Conservation (phyloP, 2,113 vertebrate species). For the Carollia perspicillata region DNA sequence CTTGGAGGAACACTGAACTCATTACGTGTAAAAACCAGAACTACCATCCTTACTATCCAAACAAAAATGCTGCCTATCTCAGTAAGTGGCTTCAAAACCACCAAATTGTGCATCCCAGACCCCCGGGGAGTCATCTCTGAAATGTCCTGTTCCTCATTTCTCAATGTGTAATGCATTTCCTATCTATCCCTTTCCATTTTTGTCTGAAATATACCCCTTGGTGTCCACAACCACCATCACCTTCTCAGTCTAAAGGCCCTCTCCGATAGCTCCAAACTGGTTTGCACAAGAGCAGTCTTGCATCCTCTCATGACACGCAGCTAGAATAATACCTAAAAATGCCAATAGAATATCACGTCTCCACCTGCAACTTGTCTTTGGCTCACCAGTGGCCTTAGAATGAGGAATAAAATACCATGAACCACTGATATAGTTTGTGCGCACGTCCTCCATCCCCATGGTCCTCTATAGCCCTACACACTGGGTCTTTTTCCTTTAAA, state of each 20-base stretch:
- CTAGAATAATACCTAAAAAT: not conserved
- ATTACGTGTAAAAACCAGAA: not conserved
- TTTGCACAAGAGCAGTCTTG: not conserved
- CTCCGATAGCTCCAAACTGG: not conserved
- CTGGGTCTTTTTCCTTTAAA: not conserved
- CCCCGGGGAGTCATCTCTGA: not conserved
- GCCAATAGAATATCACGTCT: not conserved
- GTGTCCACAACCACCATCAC: not conserved
- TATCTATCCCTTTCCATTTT: not conserved
- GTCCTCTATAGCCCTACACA: not conserved
- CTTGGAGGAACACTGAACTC: not conserved
- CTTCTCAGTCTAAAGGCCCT: not conserved
- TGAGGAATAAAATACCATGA: not conserved
- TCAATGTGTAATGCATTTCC: not conserved
- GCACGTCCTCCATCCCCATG: not conserved
- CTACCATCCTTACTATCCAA: not conserved
- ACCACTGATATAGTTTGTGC: not conserved
- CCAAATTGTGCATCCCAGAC: too few species aligned
- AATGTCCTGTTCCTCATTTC: not conserved
- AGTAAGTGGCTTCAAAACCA: not conserved
- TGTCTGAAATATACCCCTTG: not conserved
- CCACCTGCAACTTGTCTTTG: not conserved
- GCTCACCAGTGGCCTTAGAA: not conserved
- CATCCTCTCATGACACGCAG: not conserved
- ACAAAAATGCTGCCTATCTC: not conserved